Evolutionary conservation across 2,888 invertebrate species (phyloP).

Genomic region (Baccha elongata): DNA sequence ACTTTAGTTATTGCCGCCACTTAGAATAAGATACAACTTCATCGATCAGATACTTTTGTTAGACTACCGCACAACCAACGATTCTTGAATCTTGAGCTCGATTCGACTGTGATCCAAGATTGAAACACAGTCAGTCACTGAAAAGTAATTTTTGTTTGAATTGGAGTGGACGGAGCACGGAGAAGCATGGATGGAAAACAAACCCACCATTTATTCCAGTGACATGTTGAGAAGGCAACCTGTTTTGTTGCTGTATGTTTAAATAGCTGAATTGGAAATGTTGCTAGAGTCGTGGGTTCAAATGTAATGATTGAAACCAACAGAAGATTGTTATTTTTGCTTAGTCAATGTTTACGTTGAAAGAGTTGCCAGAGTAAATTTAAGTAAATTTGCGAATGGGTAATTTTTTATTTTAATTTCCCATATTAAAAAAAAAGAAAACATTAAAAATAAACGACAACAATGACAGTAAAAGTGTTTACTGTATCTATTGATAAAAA

Average conservation of each 20-base stretch:
- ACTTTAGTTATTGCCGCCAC: background rate
- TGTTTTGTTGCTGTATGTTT: background rate
- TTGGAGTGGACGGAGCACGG: background rate
- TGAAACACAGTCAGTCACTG: constrained; percentile 24
- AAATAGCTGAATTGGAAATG: constrained; percentile 14
- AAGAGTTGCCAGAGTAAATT: background rate
- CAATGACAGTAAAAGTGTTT: no score
- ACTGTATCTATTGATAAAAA: no score
- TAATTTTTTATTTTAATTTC: no score
- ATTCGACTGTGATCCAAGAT: constrained; percentile 3
- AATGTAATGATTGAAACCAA: background rate
- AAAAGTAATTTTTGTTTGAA: background rate
- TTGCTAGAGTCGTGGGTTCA: background rate
- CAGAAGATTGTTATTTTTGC: no score
- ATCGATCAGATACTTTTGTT: constrained; percentile 32
- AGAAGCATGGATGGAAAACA: background rate
- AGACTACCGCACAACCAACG: constrained; percentile 14
- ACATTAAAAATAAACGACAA: no score
- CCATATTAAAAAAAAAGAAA: no score
- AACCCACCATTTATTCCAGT: background rate
- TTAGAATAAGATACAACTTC: constrained; percentile 10
- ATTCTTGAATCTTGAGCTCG: background rate
- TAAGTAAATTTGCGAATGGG: background rate
- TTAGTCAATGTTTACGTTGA: background rate
- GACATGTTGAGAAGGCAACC: constrained; percentile 6